Conservation (phyloP, 2,888 invertebrate species). For the Autographa pulchrina region DNA sequence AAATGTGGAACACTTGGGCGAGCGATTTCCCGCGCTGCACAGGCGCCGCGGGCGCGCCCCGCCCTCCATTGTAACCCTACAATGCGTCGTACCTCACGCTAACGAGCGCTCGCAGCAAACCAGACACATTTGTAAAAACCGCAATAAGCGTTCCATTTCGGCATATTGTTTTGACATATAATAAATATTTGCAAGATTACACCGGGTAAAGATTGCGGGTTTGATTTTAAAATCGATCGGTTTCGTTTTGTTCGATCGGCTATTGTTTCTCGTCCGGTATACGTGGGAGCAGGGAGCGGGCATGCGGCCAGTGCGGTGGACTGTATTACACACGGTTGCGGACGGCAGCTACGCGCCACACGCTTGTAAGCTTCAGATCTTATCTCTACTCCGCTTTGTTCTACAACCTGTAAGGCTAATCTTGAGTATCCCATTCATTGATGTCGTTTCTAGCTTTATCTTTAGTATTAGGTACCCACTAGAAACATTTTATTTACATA, state of each 20-base stretch:
- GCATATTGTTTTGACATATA: slow-evolving; percentile 90
- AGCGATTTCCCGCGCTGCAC: slow-evolving; percentile 72
- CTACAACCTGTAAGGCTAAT: slow-evolving; percentile 48
- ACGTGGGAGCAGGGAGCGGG: slow-evolving; percentile 62
- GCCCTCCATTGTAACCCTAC: slow-evolving; percentile 86
- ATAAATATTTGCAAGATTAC: slow-evolving; percentile 89
- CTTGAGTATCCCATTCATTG: slow-evolving; percentile 34
- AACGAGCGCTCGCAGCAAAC: slow-evolving; percentile 87
- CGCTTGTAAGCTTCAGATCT: slow-evolving; percentile 62
- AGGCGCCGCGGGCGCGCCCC: slow-evolving; percentile 79
- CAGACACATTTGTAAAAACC: slow-evolving; percentile 89
- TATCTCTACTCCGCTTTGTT: slow-evolving; percentile 53
- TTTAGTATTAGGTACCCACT: neutral
- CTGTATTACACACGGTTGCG: slow-evolving; percentile 87
- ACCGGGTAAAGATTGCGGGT: slow-evolving; percentile 79
- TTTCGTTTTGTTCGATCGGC: slow-evolving; percentile 70
- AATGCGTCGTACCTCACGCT: slow-evolving; percentile 87
- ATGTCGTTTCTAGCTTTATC: slow-evolving; percentile 11
- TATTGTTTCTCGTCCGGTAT: slow-evolving; percentile 74
- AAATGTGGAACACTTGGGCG: slow-evolving; percentile 73
- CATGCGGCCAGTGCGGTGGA: slow-evolving; percentile 53
- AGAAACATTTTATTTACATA: neutral
- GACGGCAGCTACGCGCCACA: slow-evolving; percentile 74
- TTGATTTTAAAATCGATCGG: slow-evolving; percentile 82
- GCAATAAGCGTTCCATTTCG: slow-evolving; percentile 88